Conservation (phyloP, 2,797 vertebrate species). For the Pseudochaenichthys georgianus region DNA sequence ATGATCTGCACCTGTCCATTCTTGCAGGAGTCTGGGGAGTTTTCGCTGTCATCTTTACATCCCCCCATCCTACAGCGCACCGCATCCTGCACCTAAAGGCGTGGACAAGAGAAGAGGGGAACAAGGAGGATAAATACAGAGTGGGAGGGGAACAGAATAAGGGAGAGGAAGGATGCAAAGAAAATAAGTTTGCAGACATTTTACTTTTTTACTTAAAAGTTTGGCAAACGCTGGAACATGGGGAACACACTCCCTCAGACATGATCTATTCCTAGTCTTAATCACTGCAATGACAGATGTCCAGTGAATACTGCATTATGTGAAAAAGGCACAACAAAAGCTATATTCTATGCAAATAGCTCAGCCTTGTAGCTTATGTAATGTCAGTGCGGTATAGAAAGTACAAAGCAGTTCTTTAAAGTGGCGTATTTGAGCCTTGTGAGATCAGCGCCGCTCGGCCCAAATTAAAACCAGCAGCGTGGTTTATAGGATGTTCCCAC, state of each 20-base stretch:
- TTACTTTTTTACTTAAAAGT: constrained; percentile 41
- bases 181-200: constrained; percentile 56
- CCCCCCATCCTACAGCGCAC: constrained; percentile 97
- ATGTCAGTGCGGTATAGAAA: constrained; percentile 33
- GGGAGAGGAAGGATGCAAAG: constrained; percentile 48
- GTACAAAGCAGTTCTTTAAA: constrained; percentile 52
- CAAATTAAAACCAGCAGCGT: constrained; percentile 65
- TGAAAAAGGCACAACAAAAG: constrained; percentile 30
- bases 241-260: constrained; percentile 34
- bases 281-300: constrained; percentile 27
- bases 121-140: constrained; percentile 11
- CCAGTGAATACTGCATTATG: constrained; percentile 33
- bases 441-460: constrained; percentile 41
- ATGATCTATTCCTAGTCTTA: constrained; percentile 21
- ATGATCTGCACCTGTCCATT: constrained; percentile 99
- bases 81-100: constrained; percentile 94
- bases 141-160: constrained; percentile 1
- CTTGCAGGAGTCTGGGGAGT: constrained; percentile 98
- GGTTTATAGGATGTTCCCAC: constrained; percentile 34
- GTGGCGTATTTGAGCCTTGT: constrained; percentile 51
- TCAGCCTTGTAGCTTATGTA: constrained; percentile 46
- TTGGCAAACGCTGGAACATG: constrained; percentile 39
- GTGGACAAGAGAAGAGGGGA: not conserved
- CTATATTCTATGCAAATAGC: constrained; percentile 17
- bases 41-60: constrained; percentile 97